These are phyloP conservation scores for Acanthaster planci DNA, from an alignment of 35 echinoderm and acorn worm species.

Conservation along the genomic window DNA sequence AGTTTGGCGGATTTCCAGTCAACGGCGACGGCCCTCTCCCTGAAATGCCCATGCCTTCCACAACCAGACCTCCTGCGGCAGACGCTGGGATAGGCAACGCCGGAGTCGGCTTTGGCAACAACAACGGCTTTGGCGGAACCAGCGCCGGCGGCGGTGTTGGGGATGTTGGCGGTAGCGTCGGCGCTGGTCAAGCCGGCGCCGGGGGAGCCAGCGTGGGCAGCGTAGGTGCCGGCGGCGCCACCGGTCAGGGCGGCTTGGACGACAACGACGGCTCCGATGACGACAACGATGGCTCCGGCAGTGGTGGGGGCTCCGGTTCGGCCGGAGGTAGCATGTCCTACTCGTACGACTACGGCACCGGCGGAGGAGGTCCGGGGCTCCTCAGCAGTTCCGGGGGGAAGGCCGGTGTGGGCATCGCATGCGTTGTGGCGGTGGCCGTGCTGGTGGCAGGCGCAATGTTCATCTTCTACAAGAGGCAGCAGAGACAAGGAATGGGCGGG, in stretches of 20 bases:
- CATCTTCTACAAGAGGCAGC: constrained; percentile 16
- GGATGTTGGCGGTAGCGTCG: background rate
- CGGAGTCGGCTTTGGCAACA: background rate
- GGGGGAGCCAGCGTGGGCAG: background rate
- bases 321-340: background rate
- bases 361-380: background rate
- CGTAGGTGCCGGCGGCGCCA: background rate
- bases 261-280: background rate
- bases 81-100: background rate
- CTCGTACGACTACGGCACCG: constrained; percentile 6
- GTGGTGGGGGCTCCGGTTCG: background rate
- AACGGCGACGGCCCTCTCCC: too few species aligned
- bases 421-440: background rate
- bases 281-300: background rate
- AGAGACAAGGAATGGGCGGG: background rate
- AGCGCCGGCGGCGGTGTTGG: background rate
- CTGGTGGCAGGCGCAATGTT: background rate
- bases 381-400: background rate
- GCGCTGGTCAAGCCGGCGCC: background rate
- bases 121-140: background rate
- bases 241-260: background rate
- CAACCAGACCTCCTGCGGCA: too few species aligned
- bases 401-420: background rate
- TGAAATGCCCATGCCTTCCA: too few species aligned
- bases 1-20: too few species aligned